Evolutionary conservation across 2,888 invertebrate genomes (phyloP).

Genomic region (Dugesia japonica): DNA sequence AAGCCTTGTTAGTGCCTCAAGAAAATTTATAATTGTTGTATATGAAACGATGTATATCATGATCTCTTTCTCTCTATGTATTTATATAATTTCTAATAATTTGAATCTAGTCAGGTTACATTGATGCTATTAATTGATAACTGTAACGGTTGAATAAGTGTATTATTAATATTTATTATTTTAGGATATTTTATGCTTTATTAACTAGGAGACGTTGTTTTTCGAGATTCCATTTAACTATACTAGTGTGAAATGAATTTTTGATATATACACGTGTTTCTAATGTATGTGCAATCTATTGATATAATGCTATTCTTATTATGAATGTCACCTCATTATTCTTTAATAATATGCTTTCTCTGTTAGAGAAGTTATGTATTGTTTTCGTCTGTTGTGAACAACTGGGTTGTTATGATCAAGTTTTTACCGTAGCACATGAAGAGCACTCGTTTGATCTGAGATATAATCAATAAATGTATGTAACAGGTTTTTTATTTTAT

Average conservation of each 20-base stretch:
- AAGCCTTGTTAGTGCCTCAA: constrained; percentile 11
- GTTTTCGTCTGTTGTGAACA: neutral
- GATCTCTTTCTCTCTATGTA: too few species aligned
- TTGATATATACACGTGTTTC: neutral
- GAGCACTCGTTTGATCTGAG: neutral
- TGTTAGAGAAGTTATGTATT: neutral
- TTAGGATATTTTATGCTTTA: too few species aligned
- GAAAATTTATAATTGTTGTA: neutral
- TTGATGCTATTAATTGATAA: too few species aligned
- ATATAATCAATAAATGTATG: neutral
- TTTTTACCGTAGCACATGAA: neutral
- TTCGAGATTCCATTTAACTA: constrained; percentile 10
- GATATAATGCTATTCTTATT: neutral
- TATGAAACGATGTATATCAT: neutral
- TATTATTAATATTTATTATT: too few species aligned
- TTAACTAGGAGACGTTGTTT: neutral
- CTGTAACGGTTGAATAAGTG: too few species aligned
- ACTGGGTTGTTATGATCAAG: neutral
- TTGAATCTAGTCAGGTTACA: too few species aligned
- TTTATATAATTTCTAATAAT: too few species aligned
- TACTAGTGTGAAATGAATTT: neutral
- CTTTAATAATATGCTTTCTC: neutral
- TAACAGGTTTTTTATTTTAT: constrained; percentile 17
- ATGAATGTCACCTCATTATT: neutral
- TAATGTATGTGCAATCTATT: neutral